These are phyloP conservation scores for Eurytoma californica DNA, from an alignment of 2,888 invertebrate species.

Conservation along the genomic window DNA sequence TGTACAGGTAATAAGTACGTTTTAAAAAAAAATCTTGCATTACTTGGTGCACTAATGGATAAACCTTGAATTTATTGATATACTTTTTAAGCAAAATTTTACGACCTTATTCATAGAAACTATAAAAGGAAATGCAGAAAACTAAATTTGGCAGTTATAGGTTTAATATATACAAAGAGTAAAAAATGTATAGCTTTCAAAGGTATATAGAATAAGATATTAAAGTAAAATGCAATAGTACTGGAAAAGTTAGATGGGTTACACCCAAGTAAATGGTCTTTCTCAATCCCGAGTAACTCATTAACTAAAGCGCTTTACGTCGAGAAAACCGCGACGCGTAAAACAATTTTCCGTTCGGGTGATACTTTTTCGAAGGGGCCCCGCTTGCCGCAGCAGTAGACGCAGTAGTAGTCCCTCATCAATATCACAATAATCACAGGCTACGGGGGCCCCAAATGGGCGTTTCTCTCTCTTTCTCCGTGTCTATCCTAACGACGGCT, in stretches of 20 bases:
- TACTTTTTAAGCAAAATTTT: too few species aligned
- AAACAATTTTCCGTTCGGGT: constrained; percentile 49
- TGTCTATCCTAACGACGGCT: constrained; percentile 23
- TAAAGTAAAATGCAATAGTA: too few species aligned
- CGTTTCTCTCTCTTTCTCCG: constrained; percentile 23
- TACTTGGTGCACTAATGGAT: too few species aligned
- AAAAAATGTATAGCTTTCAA: too few species aligned
- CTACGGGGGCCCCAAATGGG: constrained; percentile 38
- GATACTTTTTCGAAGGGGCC: constrained; percentile 35
- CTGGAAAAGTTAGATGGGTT: constrained; percentile 36
- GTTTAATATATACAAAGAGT: too few species aligned
- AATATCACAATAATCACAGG: constrained; percentile 48
- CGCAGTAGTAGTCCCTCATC: constrained; percentile 48
- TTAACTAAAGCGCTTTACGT: constrained; percentile 27
- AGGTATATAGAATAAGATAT: too few species aligned
- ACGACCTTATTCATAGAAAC: too few species aligned
- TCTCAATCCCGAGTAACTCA: constrained; percentile 40
- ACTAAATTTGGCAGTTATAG: too few species aligned
- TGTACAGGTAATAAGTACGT: too few species aligned
- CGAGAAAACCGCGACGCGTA: constrained; percentile 48
- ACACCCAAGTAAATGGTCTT: constrained; percentile 36
- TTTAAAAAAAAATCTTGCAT: too few species aligned
- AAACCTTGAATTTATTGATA: too few species aligned
- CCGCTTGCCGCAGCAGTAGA: constrained; percentile 7
- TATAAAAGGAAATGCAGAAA: too few species aligned